Base-by-base conservation (phyloP, 2,797 vertebrate genomes). In the Periophthalmus magnuspinnatus region DNA sequence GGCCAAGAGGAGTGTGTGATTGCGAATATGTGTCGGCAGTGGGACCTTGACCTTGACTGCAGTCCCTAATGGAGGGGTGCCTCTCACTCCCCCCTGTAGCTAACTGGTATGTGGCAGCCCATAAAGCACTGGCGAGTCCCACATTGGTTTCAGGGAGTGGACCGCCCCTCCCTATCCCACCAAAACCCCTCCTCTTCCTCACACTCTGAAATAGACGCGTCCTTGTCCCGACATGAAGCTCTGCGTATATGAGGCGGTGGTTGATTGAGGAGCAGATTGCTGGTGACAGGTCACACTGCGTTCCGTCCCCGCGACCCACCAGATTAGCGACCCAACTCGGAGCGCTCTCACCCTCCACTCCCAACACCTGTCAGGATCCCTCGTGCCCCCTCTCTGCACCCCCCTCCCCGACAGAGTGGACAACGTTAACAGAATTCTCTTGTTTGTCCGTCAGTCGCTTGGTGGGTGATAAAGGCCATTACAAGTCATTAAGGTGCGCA, bases 381-480 rank as follows among this genome's bases (percentile, higher is more conserved):
- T 48, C 45, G 33, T 21, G 59, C 59, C 14, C 61, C 90, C 82
- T 68, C 36, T n/a, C n/a, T n/a, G n/a, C n/a, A n/a, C 5, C 41
- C 14, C 1, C 13, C 58, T 7, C 36, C 54, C 66, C 63, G 69
- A 77, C 48, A 52, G 0, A 70, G 54, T 68, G 78, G 75, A 81
- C 83, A 81, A 69, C 76, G n/a, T 86, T 85, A 84, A 81, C 75
- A 84, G 87, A 84, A 83, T 82, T 83, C 73, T 83, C 75, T 72
- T 81, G 75, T 86, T 88, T 85, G 84, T 86, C 81, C 65, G 75
- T 90, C 90, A 89, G 83, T 91, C 87, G 88, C 90, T 87, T 89
- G 76, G 85, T 88, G 93, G 95, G 95, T 95, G 95, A 96, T 95
- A 95, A 95, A 96, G 95, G 95, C 97, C 95, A 97, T 97, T 97